Conservation (phyloP, 2,113 vertebrate species). For the Barnardius zonarius region DNA sequence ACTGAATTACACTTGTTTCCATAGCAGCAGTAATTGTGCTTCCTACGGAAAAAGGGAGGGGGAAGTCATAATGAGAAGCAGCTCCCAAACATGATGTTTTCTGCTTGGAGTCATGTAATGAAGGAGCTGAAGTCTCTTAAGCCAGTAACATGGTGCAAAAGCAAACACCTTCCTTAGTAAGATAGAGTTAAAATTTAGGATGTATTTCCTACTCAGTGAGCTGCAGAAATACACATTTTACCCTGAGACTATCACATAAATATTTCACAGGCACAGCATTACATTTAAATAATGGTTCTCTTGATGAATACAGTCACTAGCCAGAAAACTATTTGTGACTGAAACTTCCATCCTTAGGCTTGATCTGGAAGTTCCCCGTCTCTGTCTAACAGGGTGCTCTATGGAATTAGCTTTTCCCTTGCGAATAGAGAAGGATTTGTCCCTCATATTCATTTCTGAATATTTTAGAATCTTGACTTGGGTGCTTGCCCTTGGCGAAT, state of each 20-base stretch:
- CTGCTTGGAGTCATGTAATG: background rate
- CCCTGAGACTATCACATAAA: background rate
- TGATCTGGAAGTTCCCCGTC: background rate
- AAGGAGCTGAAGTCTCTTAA: background rate
- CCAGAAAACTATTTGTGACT: background rate
- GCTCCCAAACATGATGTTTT: background rate
- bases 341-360: background rate
- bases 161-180: background rate
- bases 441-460: background rate
- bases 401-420: background rate
- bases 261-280: background rate
- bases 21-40: slow-evolving; percentile 52
- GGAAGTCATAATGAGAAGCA: slow-evolving; percentile 33
- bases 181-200: background rate
- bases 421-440: background rate
- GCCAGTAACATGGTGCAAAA: background rate
- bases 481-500: background rate
- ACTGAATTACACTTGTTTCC: slow-evolving; percentile 53
- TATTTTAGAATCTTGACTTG: background rate
- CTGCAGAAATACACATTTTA: background rate
- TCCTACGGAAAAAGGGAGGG: slow-evolving; percentile 38
- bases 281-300: background rate
- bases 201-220: background rate
- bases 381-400: background rate
- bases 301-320: background rate